Evolutionary conservation across 30 jellyfish, hydroid and myxozoan genomes (phyloP), one percentile per base, ranked within the genome.

Genomic region (Chrysaora quinquecirrha): DNA sequence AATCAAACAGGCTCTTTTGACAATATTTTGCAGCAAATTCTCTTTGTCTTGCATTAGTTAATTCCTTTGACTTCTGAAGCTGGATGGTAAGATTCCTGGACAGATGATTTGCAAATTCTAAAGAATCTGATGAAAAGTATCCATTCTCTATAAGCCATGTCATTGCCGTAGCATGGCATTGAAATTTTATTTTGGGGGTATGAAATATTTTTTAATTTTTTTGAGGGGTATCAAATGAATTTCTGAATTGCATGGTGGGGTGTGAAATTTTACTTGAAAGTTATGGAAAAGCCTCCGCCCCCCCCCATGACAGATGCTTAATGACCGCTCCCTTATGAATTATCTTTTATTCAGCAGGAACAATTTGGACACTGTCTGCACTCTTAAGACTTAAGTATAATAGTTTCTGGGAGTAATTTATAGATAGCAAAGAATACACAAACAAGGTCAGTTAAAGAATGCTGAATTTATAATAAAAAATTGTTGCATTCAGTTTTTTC

Each of bases 71-170:
- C 21, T 73, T 48, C 48, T 47, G 60, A 73, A 73, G 73, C 58
- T 73, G 85, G 85, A 73, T 48, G 85, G 29, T 73, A 47, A 73
- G 73, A 47, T 48, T 73, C 30, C 24, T 34, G 19, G 85, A 12
- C 23, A 34, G 34, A 1, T 73, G 83, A 73, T 73, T 21, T 46
- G 85, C 85, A 50, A 24, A 50, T 75, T 75, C 86, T 52, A 75
- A 56, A 75, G 73, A 49, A 22, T 52, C 58, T 49, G n/a, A n/a
- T n/a, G n/a, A n/a, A n/a, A n/a, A n/a, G n/a, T n/a, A n/a, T n/a
- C n/a, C n/a, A n/a, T n/a, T 58, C 65, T 48, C 86, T 75, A 16
- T 38, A 31, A 48, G 43, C 75, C 64, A 48, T 38, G 47, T 30
- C 75, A 31, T 58, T 32, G 64, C 78, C 33, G 20, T 38, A 2